A percentile compares a stretch with the other conserved stretches of the same genome.
Conservation (phyloP, 1,140 invertebrate species). For the Eriosoma lanigerum region DNA sequence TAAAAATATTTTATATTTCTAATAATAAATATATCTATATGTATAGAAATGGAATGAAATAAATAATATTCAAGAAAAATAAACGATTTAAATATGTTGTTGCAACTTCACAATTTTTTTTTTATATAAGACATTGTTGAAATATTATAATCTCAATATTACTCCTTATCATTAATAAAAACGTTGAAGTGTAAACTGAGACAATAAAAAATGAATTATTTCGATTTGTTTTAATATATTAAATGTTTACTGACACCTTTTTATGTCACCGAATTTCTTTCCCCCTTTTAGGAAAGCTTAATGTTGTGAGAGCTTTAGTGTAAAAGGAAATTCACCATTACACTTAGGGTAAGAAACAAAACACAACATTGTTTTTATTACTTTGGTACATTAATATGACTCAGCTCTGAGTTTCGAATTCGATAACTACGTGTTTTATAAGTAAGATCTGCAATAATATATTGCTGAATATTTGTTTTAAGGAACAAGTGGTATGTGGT, state of each 20-base stretch:
- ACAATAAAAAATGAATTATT: constrained; percentile 41
- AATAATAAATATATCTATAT: too few species aligned
- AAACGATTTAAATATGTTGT: too few species aligned
- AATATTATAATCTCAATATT: constrained; percentile 4
- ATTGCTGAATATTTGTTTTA: not conserved
- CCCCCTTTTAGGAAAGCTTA: constrained; percentile 6
- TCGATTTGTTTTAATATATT: constrained; percentile 37
- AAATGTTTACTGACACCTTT: constrained; percentile 28
- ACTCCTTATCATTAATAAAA: constrained; percentile 22
- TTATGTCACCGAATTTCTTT: constrained; percentile 6
- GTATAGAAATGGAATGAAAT: too few species aligned
- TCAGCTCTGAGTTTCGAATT: not conserved
- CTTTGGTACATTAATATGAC: not conserved
- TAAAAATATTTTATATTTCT: too few species aligned
- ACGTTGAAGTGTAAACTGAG: not conserved
- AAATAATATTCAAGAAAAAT: too few species aligned
- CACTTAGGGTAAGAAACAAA: constrained; percentile 41
- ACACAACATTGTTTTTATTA: constrained; percentile 32
- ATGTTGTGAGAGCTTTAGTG: constrained; percentile 29
- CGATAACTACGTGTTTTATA: not conserved
- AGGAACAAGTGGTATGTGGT: too few species aligned
- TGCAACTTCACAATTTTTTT: too few species aligned
- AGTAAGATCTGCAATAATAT: not conserved
- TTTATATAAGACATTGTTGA: not conserved
- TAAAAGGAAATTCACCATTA: constrained; percentile 35